A percentile compares a stretch with the other conserved stretches of the same genome.
These are phyloP conservation scores for Balanococcus diminutus DNA, from an alignment of 2,888 invertebrate species.

Conservation along the genomic window DNA sequence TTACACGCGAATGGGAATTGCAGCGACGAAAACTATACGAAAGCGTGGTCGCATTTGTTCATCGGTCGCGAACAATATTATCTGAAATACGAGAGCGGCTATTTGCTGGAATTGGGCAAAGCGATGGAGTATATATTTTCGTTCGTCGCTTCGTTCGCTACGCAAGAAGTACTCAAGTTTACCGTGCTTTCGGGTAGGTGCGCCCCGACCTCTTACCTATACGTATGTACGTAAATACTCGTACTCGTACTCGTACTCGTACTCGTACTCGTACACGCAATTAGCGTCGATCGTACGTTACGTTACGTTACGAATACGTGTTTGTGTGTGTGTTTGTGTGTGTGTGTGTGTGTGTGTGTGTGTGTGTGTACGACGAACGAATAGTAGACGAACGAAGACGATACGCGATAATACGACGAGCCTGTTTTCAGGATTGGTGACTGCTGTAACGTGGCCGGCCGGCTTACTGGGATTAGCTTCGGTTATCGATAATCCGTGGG, in stretches of 20 bases:
- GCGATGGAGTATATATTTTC: conserved; percentile 69
- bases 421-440: conserved; percentile 66
- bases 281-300: background rate
- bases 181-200: conserved; percentile 68
- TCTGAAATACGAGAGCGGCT: conserved; percentile 69
- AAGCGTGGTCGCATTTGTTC: conserved; percentile 67
- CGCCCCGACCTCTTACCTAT: background rate
- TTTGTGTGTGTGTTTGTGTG: no score
- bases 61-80: conserved; percentile 70
- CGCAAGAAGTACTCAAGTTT: conserved; percentile 70
- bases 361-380: no score
- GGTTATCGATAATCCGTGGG: conserved; percentile 72
- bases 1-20: background rate
- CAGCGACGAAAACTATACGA: conserved; percentile 62
- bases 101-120: conserved; percentile 67
- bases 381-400: no score
- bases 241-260: no score
- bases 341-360: no score
- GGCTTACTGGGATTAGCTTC: conserved; percentile 67
- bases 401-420: no score
- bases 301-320: background rate
- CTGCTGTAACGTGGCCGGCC: conserved; percentile 71
- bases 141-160: conserved; percentile 67
- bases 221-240: no score
- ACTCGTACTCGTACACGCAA: no score